Conservation (phyloP, 2,113 vertebrate genomes). For the Siniperca knerii region DNA sequence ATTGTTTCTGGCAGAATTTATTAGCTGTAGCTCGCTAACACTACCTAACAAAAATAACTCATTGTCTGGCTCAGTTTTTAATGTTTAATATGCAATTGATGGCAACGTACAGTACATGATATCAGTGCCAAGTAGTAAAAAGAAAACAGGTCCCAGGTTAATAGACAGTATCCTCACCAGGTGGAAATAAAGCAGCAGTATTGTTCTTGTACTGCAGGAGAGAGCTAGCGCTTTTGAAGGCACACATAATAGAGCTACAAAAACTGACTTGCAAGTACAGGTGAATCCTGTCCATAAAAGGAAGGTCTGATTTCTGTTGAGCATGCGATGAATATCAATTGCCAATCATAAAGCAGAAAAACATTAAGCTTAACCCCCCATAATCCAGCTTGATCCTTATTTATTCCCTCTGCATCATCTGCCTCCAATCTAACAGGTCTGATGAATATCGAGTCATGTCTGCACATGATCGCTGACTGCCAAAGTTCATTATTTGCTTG, state of each 20-base stretch:
- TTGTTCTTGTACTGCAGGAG: not conserved
- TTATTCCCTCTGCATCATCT: not conserved
- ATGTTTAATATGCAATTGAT: not conserved
- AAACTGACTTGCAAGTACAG: not conserved
- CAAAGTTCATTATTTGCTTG: not conserved
- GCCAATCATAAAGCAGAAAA: not conserved
- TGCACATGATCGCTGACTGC: not conserved
- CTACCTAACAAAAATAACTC: no score
- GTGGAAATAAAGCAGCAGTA: not conserved
- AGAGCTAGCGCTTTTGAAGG: not conserved
- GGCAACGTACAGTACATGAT: not conserved
- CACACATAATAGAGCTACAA: no score
- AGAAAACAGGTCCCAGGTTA: not conserved
- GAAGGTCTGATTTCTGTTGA: not conserved
- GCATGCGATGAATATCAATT: not conserved
- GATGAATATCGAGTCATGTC: not conserved
- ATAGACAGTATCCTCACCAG: not conserved
- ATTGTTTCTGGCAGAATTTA: no score
- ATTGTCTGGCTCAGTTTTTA: not conserved
- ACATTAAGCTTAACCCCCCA: not conserved
- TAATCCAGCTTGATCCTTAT: not conserved
- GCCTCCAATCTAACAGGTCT: not conserved
- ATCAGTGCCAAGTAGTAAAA: not conserved
- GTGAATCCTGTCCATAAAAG: constrained; percentile 14
- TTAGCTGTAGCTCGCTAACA: no score